Evolutionary conservation across 2,113 vertebrate species (phyloP).

Genomic region (Danionella cerebrum): DNA sequence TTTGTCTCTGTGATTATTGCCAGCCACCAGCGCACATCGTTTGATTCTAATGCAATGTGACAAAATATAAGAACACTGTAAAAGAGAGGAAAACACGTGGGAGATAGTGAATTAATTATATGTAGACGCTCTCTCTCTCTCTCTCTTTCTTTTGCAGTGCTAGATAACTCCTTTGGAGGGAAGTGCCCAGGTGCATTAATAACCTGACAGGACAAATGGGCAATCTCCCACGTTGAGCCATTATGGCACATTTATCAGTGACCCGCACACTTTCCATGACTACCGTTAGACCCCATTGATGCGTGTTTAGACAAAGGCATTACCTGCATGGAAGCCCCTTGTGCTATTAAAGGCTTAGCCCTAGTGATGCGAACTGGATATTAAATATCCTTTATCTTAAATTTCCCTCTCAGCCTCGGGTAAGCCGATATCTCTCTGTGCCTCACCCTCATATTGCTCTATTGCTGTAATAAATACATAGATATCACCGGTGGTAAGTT

Average conservation of each 20-base stretch:
- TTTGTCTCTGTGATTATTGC: constrained; percentile 63
- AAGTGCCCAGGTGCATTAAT: constrained; percentile 70
- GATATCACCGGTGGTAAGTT: constrained; percentile 69
- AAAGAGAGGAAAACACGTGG: constrained; percentile 46
- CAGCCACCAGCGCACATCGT: constrained; percentile 28
- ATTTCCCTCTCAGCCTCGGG: constrained; percentile 62
- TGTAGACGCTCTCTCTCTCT: constrained; percentile 43
- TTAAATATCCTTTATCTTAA: constrained; percentile 81
- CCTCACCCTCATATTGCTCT: constrained; percentile 66
- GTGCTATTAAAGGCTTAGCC: constrained; percentile 69
- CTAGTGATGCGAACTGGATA: constrained; percentile 67
- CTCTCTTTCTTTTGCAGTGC: constrained; percentile 38
- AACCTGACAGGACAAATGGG: constrained; percentile 67
- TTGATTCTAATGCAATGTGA: constrained; percentile 69
- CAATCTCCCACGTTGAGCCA: constrained; percentile 70
- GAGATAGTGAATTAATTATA: constrained; percentile 61
- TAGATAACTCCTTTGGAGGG: constrained; percentile 69
- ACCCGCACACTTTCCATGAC: constrained; percentile 65
- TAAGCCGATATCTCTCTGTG: constrained; percentile 71
- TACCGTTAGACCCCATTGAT: constrained; percentile 72
- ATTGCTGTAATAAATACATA: constrained; percentile 72
- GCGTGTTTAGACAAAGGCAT: constrained; percentile 73
- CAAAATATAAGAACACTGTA: constrained; percentile 68
- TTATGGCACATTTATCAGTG: constrained; percentile 73
- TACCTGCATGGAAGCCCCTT: constrained; percentile 67